A percentile compares a stretch with the other conserved stretches of the same genome.
Conservation (phyloP, 2,113 vertebrate genomes). For the Empidonax traillii region DNA sequence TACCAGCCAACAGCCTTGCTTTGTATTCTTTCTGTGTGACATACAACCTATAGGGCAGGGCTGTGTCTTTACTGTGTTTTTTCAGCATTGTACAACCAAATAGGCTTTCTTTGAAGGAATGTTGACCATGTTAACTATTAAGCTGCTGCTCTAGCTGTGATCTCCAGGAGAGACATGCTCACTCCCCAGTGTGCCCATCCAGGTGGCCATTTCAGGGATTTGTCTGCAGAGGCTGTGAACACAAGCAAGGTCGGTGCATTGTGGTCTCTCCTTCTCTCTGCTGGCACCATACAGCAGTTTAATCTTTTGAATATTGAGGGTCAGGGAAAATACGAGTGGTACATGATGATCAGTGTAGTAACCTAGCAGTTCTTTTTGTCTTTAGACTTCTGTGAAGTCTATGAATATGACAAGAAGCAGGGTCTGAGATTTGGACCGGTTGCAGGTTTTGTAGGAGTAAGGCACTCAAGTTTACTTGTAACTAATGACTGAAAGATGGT, state of each 20-base stretch:
- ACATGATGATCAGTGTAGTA: background rate
- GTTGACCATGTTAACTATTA: background rate
- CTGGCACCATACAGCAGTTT: background rate
- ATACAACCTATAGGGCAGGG: background rate
- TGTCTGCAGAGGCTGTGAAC: background rate
- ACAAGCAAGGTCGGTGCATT: background rate
- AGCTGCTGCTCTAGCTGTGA: background rate
- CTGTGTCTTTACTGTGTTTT: background rate
- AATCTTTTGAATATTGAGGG: background rate
- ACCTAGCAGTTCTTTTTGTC: background rate
- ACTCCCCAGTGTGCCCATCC: background rate
- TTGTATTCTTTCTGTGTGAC: background rate
- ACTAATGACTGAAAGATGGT: background rate
- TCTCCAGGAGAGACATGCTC: background rate
- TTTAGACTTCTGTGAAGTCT: background rate
- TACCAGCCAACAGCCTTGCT: background rate
- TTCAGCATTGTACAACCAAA: background rate
- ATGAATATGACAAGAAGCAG: background rate
- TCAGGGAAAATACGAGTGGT: background rate
- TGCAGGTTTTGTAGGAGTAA: background rate
- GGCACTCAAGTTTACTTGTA: background rate
- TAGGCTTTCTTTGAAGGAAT: background rate
- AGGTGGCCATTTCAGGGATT: background rate
- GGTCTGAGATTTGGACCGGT: background rate
- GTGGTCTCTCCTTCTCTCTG: background rate